phyloP scores from a whole-genome alignment of 2,113 vertebrate genomes.

The Charadrius vociferus region DNA sequence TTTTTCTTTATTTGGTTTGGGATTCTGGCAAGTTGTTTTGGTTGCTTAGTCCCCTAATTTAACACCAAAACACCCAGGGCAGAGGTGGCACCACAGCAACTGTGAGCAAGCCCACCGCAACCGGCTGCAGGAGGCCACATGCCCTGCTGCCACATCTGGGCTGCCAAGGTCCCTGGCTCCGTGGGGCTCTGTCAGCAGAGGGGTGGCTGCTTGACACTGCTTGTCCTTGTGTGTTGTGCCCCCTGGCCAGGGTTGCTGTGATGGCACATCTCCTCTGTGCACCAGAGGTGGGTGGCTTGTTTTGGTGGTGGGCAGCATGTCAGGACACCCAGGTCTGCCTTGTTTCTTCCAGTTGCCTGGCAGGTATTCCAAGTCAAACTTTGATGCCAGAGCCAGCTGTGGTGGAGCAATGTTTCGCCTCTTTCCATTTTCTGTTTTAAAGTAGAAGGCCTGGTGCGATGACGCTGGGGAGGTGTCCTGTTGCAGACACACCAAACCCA shows the following conservation, averaged over 20 bases:
- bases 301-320: not conserved
- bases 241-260: not conserved
- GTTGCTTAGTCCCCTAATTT: not conserved
- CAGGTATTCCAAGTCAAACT: not conserved
- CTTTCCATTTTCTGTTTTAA: not conserved
- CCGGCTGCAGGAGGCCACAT: fast-evolving
- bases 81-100: not conserved
- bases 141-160: not conserved
- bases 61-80: not conserved
- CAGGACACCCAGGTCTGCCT: fast-evolving
- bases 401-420: not conserved
- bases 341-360: not conserved
- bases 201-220: fast-evolving
- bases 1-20: not conserved
- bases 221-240: not conserved
- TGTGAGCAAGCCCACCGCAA: not conserved
- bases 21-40: not conserved
- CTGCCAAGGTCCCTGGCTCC: not conserved
- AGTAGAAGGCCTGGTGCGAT: not conserved
- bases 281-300: not conserved
- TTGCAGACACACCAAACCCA: fast-evolving
- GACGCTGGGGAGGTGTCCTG: fast-evolving
- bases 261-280: not conserved
- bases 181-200: fast-evolving
- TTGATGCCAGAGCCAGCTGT: no score